A percentile compares a stretch with the other conserved stretches of the same genome.
Conservation (phyloP, 64 coral and sea anemone genomes). For the Acropora tenuis region DNA sequence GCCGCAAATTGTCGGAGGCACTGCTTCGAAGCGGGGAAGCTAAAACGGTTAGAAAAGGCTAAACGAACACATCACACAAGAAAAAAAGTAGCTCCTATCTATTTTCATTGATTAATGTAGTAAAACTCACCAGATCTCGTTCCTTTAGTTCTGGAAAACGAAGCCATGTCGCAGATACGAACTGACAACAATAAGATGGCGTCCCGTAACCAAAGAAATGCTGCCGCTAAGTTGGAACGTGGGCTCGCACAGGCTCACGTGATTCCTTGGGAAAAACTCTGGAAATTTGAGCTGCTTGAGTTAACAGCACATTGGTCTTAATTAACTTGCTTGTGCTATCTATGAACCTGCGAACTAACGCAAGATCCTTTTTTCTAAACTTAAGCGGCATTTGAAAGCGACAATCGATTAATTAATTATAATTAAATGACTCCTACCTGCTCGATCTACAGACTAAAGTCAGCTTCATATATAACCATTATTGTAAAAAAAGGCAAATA, state of each 20-base stretch:
- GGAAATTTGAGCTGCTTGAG: too few species aligned
- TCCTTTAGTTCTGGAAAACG: conserved; percentile 76
- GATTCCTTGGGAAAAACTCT: too few species aligned
- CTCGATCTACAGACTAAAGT: too few species aligned
- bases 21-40: conserved; percentile 79
- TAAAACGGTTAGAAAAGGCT: conserved; percentile 16
- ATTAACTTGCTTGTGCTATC: too few species aligned
- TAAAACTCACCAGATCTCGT: conserved; percentile 81
- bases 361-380: too few species aligned
- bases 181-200: conserved; percentile 74
- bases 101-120: neutral
- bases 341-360: too few species aligned
- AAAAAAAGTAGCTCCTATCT: neutral
- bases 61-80: neutral
- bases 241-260: neutral
- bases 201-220: conserved; percentile 83
- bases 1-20: conserved; percentile 73
- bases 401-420: too few species aligned
- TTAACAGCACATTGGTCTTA: too few species aligned
- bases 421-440: too few species aligned
- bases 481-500: too few species aligned
- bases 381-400: too few species aligned
- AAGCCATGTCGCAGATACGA: conserved; percentile 44
- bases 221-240: conserved; percentile 39
- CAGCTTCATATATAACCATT: too few species aligned